A percentile compares a stretch with the other conserved stretches of the same genome.
Conservation (phyloP, 1,140 invertebrate genomes). For the Drosophila eugracilis region DNA sequence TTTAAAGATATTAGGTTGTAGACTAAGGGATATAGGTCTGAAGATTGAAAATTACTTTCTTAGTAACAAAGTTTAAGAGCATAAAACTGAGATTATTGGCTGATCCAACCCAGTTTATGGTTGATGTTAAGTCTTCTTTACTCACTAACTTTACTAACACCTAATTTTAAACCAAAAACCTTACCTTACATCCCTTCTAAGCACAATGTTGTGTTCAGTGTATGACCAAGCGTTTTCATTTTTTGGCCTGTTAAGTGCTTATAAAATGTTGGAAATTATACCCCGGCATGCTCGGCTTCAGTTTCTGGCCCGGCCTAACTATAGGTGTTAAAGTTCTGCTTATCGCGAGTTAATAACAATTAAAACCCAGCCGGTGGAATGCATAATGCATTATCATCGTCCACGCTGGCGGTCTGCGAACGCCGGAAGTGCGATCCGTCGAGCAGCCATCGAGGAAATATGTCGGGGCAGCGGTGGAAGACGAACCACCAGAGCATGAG, state of each 20-base stretch:
- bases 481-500: constrained; percentile 49
- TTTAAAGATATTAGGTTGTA: no score
- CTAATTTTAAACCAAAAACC: background rate
- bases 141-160: background rate
- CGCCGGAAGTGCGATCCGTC: constrained; percentile 65
- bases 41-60: no score
- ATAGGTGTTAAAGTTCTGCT: constrained; percentile 79
- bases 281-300: constrained; percentile 60
- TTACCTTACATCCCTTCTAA: background rate
- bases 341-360: constrained; percentile 70
- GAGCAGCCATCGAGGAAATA: constrained; percentile 54
- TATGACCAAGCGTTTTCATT: constrained; percentile 31
- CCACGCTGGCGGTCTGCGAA: constrained; percentile 48
- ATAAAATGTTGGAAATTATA: constrained; percentile 75
- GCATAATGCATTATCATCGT: constrained; percentile 78
- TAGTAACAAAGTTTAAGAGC: no score
- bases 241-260: constrained; percentile 64
- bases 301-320: constrained; percentile 20
- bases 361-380: constrained; percentile 62
- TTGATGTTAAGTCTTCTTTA: no score
- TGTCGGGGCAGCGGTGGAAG: constrained; percentile 42
- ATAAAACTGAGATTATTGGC: no score
- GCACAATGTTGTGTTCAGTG: constrained; percentile 21
- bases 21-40: no score
- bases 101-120: no score